Base-by-base conservation (phyloP, 2,797 vertebrate species). In the Bucorvus abyssinicus region DNA sequence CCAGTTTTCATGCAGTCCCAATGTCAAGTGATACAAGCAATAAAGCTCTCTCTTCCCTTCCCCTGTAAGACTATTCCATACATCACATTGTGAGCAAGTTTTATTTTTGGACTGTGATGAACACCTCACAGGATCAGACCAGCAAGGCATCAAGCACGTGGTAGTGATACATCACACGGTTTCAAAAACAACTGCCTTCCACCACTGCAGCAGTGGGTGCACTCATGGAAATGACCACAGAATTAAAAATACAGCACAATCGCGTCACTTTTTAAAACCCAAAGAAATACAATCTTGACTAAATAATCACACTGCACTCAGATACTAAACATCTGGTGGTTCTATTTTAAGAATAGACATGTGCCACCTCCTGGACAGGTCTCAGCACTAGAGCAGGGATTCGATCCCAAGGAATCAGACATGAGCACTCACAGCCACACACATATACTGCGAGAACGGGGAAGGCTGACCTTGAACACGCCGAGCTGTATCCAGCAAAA, bases 71-170 rank as follows among this genome's bases (percentile, higher is more conserved):
- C 78, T 96, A 94, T 96, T 96, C 92, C 96, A 96, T 95, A 96
- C 94, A 96, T 95, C 93, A 95, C 84, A 95, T 89, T 93, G 81
- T 95, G 94, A 97, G 68, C 84, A 92, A 78, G 94, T 93, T 93
- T 96, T 96, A 96, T 95, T 97, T 97, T 97, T 95, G 92, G 95
- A 95, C 71, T 75, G 88, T 97, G 95, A 96, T 94, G 86, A 96
- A 45, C 92, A 93, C 40, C 90, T 94, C 96, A 93, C 71, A 94
- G 94, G 96, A 95, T 80, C 90, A 89, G 69, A 55, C 61, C 81
- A 73, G 84, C 65, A 74, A 85, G 75, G 84, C 94, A 90, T 15
- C 23, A n/a, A 87, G 90, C 96, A 96, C 49, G 68, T 95, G 96
- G 90, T 47, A 65, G n/a, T 64, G 82, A 97, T 83, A 57, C 88